phyloP scores from a whole-genome alignment of 2,888 invertebrate genomes.

The Zonitis immaculata region DNA sequence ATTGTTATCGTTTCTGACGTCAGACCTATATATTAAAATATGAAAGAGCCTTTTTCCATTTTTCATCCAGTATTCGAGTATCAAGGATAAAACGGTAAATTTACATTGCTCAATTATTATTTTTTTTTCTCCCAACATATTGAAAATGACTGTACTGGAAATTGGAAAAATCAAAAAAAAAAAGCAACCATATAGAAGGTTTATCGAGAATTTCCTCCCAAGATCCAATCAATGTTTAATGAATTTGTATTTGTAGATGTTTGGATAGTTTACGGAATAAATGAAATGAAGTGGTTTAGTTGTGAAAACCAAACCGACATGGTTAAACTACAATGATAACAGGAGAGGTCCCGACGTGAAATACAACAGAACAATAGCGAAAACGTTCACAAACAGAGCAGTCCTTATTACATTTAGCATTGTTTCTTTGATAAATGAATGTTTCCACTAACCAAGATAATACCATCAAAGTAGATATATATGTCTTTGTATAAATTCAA shows the following conservation, averaged over 20 bases:
- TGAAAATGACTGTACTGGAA: too few relatives aligned
- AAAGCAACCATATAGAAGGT: too few relatives aligned
- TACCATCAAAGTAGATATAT: conserved; percentile 40
- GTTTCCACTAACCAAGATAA: conserved; percentile 42
- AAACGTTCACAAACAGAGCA: conserved; percentile 35
- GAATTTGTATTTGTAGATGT: too few relatives aligned
- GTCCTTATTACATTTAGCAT: conserved; percentile 42
- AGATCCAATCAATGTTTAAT: not conserved
- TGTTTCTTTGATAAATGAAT: conserved; percentile 48
- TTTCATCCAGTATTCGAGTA: too few relatives aligned
- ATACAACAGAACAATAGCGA: conserved; percentile 34
- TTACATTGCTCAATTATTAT: too few relatives aligned
- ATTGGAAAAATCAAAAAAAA: too few relatives aligned
- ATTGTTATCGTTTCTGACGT: not conserved
- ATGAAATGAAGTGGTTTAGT: conserved; percentile 25
- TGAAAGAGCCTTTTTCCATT: not conserved
- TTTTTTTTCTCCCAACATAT: too few relatives aligned
- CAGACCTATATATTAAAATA: not conserved
- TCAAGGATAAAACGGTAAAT: too few relatives aligned
- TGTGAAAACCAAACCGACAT: conserved; percentile 20
- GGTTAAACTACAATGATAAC: conserved; percentile 35
- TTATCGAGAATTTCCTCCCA: too few relatives aligned
- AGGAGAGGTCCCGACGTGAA: conserved; percentile 36
- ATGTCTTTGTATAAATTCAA: conserved; percentile 21
- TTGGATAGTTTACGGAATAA: conserved; percentile 18